phyloP scores from a whole-genome alignment of 1,140 invertebrate genomes.

The Spodoptera litura region DNA sequence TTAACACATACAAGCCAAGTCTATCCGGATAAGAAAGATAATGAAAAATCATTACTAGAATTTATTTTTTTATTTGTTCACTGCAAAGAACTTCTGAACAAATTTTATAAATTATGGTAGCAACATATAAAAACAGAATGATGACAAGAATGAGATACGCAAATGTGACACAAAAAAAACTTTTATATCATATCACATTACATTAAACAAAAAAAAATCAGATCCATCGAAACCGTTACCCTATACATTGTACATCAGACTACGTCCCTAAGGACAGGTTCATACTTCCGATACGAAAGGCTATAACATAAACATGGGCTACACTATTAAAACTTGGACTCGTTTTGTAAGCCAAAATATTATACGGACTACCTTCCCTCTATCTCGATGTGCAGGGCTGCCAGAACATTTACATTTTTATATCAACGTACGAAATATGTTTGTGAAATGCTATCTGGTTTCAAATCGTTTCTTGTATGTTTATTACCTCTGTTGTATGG shows the following conservation, averaged over 20 bases:
- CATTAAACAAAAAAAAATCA: slow-evolving; percentile 28
- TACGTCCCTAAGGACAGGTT: slow-evolving; percentile 61
- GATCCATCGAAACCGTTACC: slow-evolving; percentile 30
- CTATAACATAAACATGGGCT: slow-evolving; percentile 83
- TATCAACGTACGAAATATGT: slow-evolving; percentile 67
- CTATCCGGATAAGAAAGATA: too few species aligned
- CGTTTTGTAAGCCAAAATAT: slow-evolving; percentile 85
- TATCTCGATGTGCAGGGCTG: slow-evolving; percentile 77
- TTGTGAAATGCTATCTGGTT: slow-evolving; percentile 46
- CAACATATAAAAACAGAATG: too few species aligned
- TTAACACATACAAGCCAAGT: too few species aligned
- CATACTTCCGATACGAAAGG: slow-evolving; percentile 66
- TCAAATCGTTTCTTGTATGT: slow-evolving; percentile 45
- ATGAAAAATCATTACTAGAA: too few species aligned
- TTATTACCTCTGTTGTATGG: slow-evolving; percentile 17
- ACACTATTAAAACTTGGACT: slow-evolving; percentile 85
- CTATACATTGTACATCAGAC: slow-evolving; percentile 65
- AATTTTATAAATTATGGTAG: too few species aligned
- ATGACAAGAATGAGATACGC: too few species aligned
- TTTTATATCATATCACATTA: background rate
- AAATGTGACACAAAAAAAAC: too few species aligned
- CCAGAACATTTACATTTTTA: slow-evolving; percentile 79
- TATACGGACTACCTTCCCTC: slow-evolving; percentile 80
- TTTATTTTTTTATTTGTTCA: too few species aligned
- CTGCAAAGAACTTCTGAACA: too few species aligned